These are phyloP conservation scores for Nilaparvata lugens DNA, from an alignment of 1,140 invertebrate genomes.

Conservation along the genomic window DNA sequence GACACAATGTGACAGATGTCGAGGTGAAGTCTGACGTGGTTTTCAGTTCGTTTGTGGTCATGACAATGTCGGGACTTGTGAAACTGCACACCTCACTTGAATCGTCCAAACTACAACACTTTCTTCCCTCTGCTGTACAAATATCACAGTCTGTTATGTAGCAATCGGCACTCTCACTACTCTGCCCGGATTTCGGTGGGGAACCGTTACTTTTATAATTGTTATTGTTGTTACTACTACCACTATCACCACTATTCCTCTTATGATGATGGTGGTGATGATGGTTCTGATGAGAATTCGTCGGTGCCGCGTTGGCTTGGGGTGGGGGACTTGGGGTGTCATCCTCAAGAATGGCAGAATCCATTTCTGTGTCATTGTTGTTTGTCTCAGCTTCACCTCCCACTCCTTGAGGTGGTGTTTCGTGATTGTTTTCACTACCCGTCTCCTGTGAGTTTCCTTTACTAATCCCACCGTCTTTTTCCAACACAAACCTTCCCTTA, in stretches of 20 bases:
- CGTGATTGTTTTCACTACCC: no score
- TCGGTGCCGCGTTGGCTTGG: neutral
- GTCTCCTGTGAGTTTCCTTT: no score
- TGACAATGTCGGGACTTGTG: slow-evolving; percentile 15
- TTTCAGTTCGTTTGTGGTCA: slow-evolving; percentile 12
- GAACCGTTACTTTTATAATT: neutral
- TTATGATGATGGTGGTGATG: neutral
- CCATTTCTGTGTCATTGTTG: neutral
- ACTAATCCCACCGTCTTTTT: neutral
- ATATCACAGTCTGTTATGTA: slow-evolving; percentile 16
- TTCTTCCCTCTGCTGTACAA: slow-evolving; percentile 10
- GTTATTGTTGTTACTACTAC: no score
- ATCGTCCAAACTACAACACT: slow-evolving; percentile 14
- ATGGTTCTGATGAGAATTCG: neutral
- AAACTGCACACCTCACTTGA: slow-evolving; percentile 10
- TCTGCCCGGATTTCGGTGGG: neutral
- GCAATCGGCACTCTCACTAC: slow-evolving; percentile 6
- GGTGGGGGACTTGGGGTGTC: slow-evolving; percentile 7
- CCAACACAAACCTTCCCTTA: neutral
- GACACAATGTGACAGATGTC: slow-evolving; percentile 13
- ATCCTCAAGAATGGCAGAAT: neutral
- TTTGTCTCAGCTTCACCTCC: neutral
- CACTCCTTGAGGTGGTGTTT: no score
- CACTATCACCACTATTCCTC: no score
- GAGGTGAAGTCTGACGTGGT: slow-evolving; percentile 17